Base-by-base conservation (phyloP, 2,888 invertebrate species). In the Chorisops tibialis region DNA sequence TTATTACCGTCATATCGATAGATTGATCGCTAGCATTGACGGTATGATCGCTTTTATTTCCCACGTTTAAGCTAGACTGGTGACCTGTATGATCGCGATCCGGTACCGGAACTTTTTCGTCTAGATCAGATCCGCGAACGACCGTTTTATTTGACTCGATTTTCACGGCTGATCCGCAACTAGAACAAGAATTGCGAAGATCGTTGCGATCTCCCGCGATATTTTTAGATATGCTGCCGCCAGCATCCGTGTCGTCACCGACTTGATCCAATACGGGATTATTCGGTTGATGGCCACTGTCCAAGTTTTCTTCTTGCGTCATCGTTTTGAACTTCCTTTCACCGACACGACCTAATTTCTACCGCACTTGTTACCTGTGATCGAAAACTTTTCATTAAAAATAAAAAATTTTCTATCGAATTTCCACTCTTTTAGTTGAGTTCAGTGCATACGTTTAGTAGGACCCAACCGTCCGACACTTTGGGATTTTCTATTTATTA, bases 1-100 rank as follows among this genome's bases (percentile, higher is more conserved):
- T 66, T 61, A 67, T 63, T 16, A 69, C 67, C 48, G 68, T 69
- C 68, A 69, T 69, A 43, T 65, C 43, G 24, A 39, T 3, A 12
- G n/a, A 3, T 6, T 9, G 2, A 14, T 49, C 19, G 7, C 21
- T 59, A 39, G 48, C 49, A 50, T 35, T 24, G 38, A 16, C 21
- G 7, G 5, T 24, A 16, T 30, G 45, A 3, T 45, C 56, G 18
- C 18, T 45, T 56, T 19, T 24, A 30, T 56, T 56, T 22, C 56
- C 56, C 56, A 56, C 56, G 43, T 9, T 56, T 56, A 30, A 35
- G 43, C 35, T 5, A 16, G 12, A 6, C 11, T 9, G 18, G 11
- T 18, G 45, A 18, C 14, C 56, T 18, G 3, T n/a, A 16, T 41
- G 21, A 41, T 56, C 56, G 43, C 56, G 56, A 16, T 45, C 39